A percentile compares a stretch with the other conserved stretches of the same genome.
phyloP scores from a whole-genome alignment of 1,140 invertebrate genomes.

The Meloidogyne hapla region DNA sequence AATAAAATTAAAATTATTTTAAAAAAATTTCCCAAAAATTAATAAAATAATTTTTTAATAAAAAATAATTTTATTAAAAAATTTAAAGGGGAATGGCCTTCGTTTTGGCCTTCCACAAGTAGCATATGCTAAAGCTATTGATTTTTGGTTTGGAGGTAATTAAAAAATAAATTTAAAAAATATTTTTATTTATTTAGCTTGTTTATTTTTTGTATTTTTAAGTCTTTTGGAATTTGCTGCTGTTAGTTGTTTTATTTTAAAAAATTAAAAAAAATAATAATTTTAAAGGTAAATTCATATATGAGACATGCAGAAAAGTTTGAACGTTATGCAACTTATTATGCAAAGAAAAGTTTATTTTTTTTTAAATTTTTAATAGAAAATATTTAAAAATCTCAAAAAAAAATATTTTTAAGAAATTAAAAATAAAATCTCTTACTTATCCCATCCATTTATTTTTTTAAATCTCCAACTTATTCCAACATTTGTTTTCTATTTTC shows the following conservation, averaged over 20 bases:
- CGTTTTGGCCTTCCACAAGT: conserved; percentile 54
- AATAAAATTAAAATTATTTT: background rate
- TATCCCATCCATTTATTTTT: too few species aligned
- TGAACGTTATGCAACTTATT: conserved; percentile 50
- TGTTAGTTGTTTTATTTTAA: conserved; percentile 25
- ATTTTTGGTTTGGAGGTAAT: conserved; percentile 49
- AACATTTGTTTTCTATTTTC: too few species aligned
- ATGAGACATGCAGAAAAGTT: conserved; percentile 60
- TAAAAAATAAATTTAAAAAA: conserved; percentile 25
- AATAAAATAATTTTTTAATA: background rate
- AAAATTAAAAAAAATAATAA: background rate
- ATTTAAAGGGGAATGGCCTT: conserved; percentile 46
- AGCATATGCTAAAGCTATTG: conserved; percentile 48
- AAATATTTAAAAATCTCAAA: too few species aligned
- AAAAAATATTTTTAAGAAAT: too few species aligned
- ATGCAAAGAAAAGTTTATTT: conserved; percentile 27
- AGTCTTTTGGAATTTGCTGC: conserved; percentile 59
- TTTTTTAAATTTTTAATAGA: background rate
- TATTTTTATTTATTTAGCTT: conserved; percentile 16
- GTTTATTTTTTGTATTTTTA: conserved; percentile 57
- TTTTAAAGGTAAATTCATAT: conserved; percentile 48
- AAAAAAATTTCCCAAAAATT: background rate
- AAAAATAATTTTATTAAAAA: background rate
- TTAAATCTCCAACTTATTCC: too few species aligned
- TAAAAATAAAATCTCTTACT: too few species aligned